Percentiles rank a stretch among this genome's conserved stretches.
These are phyloP conservation scores for Nomada ruficornis DNA, from an alignment of 2,888 invertebrate species.

Conservation along the genomic window DNA sequence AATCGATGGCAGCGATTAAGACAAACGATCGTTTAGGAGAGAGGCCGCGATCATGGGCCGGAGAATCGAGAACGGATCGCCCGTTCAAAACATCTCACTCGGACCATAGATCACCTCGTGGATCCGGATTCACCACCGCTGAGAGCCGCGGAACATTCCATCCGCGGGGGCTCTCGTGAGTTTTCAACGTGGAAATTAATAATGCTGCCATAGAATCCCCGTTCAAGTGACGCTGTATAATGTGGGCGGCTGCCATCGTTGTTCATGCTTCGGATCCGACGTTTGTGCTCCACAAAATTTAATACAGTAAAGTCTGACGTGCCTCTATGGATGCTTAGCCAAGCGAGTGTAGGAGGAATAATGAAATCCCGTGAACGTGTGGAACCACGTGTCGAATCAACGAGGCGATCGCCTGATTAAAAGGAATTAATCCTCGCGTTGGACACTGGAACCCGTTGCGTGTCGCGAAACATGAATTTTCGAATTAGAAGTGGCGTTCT, in stretches of 20 bases:
- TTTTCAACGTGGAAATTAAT: constrained; percentile 80
- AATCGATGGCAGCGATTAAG: constrained; percentile 82
- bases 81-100: constrained; percentile 83
- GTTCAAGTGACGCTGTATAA: constrained; percentile 71
- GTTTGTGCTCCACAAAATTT: neutral
- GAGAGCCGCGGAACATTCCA: constrained; percentile 72
- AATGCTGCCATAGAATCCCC: constrained; percentile 66
- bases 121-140: constrained; percentile 72
- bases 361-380: constrained; percentile 36
- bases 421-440: constrained; percentile 62
- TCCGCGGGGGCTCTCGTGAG: constrained; percentile 67
- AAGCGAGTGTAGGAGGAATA: constrained; percentile 20
- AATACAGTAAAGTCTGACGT: neutral
- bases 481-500: constrained; percentile 18
- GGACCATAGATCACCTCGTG: constrained; percentile 80
- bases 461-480: constrained; percentile 56
- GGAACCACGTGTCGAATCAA: constrained; percentile 63
- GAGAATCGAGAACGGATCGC: constrained; percentile 81
- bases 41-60: constrained; percentile 68
- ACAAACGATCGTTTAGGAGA: constrained; percentile 82
- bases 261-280: constrained; percentile 13
- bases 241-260: constrained; percentile 72
- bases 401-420: constrained; percentile 64
- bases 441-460: constrained; percentile 60
- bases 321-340: too few species aligned